Percentiles rank a stretch among this genome's conserved stretches.
These are phyloP conservation scores for Microcebus griseorufus DNA, from an alignment of 2,113 vertebrate genomes.

Conservation along the genomic window DNA sequence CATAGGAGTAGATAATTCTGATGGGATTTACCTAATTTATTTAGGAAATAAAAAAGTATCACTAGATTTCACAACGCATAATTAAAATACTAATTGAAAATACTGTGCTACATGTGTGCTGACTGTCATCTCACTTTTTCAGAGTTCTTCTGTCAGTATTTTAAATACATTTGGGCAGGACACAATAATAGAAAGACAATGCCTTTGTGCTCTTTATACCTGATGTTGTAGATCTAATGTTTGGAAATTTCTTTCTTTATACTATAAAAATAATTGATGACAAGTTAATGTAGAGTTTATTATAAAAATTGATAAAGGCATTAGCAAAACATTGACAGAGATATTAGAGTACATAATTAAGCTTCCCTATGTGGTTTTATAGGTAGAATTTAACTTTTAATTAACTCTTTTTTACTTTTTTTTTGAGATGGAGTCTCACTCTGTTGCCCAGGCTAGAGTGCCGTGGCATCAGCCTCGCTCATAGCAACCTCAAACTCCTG, in stretches of 20 bases:
- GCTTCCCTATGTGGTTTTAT: not conserved
- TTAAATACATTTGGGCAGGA: not conserved
- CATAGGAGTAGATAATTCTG: slow-evolving; percentile 42
- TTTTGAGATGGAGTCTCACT: too few species aligned
- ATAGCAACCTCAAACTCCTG: too few species aligned
- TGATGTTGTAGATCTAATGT: not conserved
- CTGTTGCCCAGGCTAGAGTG: too few species aligned
- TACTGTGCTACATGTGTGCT: not conserved
- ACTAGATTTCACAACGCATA: slow-evolving; percentile 45
- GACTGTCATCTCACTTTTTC: not conserved
- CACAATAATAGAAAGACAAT: not conserved
- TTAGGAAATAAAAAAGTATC: slow-evolving; percentile 23
- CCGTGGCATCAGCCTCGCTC: too few species aligned
- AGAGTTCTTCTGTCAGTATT: not conserved
- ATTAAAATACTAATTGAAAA: slow-evolving; percentile 62
- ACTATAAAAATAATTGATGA: not conserved
- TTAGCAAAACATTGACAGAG: not conserved
- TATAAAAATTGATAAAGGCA: not conserved
- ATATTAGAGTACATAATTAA: not conserved
- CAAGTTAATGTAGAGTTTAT: not conserved
- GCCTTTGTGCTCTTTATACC: not conserved
- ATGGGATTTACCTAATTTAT: slow-evolving; percentile 35
- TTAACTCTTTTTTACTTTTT: not conserved
- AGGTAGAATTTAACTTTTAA: not conserved
- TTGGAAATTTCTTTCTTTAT: not conserved